Conservation (phyloP, 2,797 vertebrate genomes). For the Distichodus sexfasciatus region DNA sequence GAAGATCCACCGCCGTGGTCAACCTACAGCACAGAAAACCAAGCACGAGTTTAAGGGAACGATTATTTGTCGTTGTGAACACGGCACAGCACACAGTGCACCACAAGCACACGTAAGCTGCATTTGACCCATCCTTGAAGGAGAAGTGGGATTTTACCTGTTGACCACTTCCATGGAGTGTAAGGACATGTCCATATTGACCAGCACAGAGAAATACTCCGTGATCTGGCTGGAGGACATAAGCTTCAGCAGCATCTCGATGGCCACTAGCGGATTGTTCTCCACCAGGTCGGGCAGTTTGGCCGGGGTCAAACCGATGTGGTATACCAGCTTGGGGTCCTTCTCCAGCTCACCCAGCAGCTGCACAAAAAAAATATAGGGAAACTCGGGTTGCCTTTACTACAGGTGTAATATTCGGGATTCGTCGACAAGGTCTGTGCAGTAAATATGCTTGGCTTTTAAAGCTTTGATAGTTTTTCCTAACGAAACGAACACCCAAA, state of each 20-base stretch:
- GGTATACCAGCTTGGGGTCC: constrained; percentile 96
- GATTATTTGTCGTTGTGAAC: no score
- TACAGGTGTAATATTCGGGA: no score
- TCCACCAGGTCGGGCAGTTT: constrained; percentile 97
- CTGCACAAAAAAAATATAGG: constrained; percentile 71
- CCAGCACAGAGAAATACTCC: constrained; percentile 95
- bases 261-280: constrained; percentile 97
- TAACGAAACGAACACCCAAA: no score
- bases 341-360: constrained; percentile 94
- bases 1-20: constrained; percentile 96
- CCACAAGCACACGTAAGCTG: no score
- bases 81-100: no score
- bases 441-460: no score
- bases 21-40: constrained; percentile 72
- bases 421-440: no score
- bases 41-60: no score
- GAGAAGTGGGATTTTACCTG: constrained; percentile 74
- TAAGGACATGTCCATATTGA: constrained; percentile 99
- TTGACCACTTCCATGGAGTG: constrained; percentile 99
- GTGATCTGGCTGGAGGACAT: constrained; percentile 99
- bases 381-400: no score
- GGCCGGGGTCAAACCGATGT: constrained; percentile 91
- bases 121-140: not conserved
- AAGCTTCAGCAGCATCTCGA: constrained; percentile 97
- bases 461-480: no score